Evolutionary conservation across 2,113 vertebrate genomes (phyloP), one percentile per base, ranked within the genome.

Genomic region (Heterocephalus glaber): DNA sequence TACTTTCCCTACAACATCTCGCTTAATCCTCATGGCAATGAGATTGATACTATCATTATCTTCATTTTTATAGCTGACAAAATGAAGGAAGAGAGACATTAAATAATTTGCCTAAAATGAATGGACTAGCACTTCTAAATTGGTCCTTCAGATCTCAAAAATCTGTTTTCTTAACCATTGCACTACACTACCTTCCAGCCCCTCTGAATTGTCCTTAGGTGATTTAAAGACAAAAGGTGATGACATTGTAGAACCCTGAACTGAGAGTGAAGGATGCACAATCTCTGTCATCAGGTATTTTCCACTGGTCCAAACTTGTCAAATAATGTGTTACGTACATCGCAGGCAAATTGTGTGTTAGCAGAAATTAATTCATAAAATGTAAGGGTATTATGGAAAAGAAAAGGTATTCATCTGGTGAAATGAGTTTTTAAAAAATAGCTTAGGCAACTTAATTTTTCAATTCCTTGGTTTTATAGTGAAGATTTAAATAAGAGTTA

Each of bases 361-460:
- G 33, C 19, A 96, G 63, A 83, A 91, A 87, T 70, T 77, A 96
- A 63, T 85, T 47, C 83, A 61, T 80, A 80, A 95, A 92, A 97
- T 30, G 26, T 72, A 91, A 94, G 28, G 81, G 26, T 80, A 38
- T 77, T 93, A 58, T 38, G n/a, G 38, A 63, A 94, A 91, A 92
- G 56, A 96, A 90, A 38, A 91, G 12, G 12, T 95, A 60, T 86
- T 92, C 79, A 47, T 86, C 58, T 86, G 33, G 26, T 44, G 7
- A 94, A 92, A 95, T 92, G 63, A 92, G 41, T 83, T 96, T 90
- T 85, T 35, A 47, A 79, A 96, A 96, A 94, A 92, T 49, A 96
- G 92, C 76, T 88, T 81, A 91, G 61, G 35, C 63, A 96, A 96
- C 82, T 89, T 94, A 89, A 95, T 90, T 95, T 97, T 96, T 87